Conservation (phyloP, 2,797 vertebrate species). For the Capromys pilorides region DNA sequence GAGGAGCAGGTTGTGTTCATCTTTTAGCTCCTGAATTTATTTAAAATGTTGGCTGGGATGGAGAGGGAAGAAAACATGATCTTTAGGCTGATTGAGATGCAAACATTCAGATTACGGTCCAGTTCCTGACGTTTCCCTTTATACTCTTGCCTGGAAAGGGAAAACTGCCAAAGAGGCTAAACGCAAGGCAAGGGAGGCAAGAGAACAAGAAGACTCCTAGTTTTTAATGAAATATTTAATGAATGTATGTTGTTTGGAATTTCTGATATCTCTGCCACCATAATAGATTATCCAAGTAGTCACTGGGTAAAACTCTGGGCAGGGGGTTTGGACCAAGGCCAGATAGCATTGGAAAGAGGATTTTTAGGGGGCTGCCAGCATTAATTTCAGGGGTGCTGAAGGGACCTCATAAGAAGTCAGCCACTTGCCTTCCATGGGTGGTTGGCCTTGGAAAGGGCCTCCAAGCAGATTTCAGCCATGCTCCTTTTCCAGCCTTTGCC, state of each 20-base stretch:
- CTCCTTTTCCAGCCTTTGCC: neutral
- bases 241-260: conserved; percentile 21
- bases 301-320: neutral
- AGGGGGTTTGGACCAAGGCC: neutral
- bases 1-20: conserved; percentile 89
- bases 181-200: neutral
- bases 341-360: neutral
- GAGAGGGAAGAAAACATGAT: conserved; percentile 80
- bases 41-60: conserved; percentile 88
- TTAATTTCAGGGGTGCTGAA: neutral
- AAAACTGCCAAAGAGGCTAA: conserved; percentile 44
- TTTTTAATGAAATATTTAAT: conserved; percentile 42
- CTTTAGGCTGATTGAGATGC: conserved; percentile 91
- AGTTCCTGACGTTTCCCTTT: conserved; percentile 83
- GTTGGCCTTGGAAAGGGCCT: conserved; percentile 13
- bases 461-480: neutral
- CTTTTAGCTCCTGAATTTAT: conserved; percentile 88
- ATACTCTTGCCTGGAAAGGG: conserved; percentile 65
- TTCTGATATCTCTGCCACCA: conserved; percentile 31
- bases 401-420: neutral
- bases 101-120: conserved; percentile 90
- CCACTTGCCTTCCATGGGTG: neutral
- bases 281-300: conserved; percentile 8
- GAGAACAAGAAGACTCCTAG: neutral
- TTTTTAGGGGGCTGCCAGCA: neutral